A percentile compares a stretch with the other conserved stretches of the same genome.
These are phyloP conservation scores for Cyclargus thomasi DNA, from an alignment of 1,140 invertebrate species.

Conservation along the genomic window DNA sequence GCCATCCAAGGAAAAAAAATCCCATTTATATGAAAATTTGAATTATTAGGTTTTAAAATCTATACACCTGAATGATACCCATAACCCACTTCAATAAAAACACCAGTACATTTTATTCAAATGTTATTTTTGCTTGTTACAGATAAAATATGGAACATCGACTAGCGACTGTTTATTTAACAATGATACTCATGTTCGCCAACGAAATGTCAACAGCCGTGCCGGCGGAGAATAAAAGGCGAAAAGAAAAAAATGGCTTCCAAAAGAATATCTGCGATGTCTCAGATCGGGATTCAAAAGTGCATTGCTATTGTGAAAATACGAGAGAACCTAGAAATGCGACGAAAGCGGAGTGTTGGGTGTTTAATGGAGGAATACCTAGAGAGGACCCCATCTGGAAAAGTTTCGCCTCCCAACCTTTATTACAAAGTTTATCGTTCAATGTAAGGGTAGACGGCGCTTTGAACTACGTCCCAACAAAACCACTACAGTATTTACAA, in stretches of 20 bases:
- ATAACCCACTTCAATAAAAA: neutral
- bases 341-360: conserved; percentile 6
- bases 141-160: neutral
- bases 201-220: neutral
- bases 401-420: conserved; percentile 10
- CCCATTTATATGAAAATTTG: too few species aligned
- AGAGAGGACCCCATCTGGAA: conserved; percentile 3
- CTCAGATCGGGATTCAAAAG: conserved; percentile 11
- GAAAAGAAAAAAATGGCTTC: conserved; percentile 6
- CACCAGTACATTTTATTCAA: neutral
- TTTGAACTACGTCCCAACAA: conserved; percentile 1
- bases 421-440: conserved; percentile 8
- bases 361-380: conserved; percentile 13
- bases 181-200: neutral
- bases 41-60: too few species aligned
- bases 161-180: neutral
- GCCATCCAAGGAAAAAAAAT: too few species aligned
- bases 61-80: too few species aligned
- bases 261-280: conserved; percentile 6
- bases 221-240: neutral
- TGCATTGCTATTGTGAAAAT: conserved; percentile 7
- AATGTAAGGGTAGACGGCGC: conserved; percentile 4
- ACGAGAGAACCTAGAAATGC: neutral
- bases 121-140: neutral
- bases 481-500: conserved; percentile 5